A percentile compares a stretch with the other conserved stretches of the same genome.
These are phyloP conservation scores for Halictus rubicundus DNA, from an alignment of 1,140 invertebrate species.

Conservation along the genomic window DNA sequence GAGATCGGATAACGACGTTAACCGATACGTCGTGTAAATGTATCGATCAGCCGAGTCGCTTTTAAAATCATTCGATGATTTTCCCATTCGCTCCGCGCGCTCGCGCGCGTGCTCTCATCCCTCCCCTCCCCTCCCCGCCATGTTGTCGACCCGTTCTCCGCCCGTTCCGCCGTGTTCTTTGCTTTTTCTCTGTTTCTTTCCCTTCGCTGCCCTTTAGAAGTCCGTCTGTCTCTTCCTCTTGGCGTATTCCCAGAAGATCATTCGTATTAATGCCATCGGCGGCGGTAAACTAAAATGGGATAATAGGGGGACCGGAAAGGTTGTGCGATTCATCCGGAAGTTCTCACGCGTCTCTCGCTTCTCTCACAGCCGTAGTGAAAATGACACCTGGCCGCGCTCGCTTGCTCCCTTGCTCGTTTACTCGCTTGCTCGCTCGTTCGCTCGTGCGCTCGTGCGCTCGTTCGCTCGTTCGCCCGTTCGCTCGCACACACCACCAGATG, in stretches of 20 bases:
- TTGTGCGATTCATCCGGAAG: constrained; percentile 78
- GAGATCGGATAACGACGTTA: no score
- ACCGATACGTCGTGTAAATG: neutral
- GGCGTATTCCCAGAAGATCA: constrained; percentile 28
- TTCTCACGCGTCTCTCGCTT: constrained; percentile 81
- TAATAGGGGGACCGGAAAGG: constrained; percentile 79
- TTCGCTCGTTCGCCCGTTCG: no score
- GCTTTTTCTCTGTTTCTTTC: neutral
- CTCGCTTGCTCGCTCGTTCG: no score
- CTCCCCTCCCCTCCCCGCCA: no score
- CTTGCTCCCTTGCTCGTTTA: no score
- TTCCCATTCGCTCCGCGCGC: neutral
- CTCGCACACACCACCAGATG: no score
- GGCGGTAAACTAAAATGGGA: constrained; percentile 78
- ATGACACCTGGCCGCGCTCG: constrained; percentile 77
- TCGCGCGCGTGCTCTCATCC: no score
- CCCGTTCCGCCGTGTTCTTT: constrained; percentile 27
- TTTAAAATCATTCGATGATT: neutral
- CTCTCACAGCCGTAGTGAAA: constrained; percentile 79
- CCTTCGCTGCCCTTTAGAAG: neutral
- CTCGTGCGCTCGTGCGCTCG: no score
- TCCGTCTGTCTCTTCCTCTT: neutral
- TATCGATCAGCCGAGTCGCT: neutral
- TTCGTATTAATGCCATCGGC: constrained; percentile 53
- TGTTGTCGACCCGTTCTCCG: neutral